phyloP scores from a whole-genome alignment of 2,797 vertebrate species.

The Sebastes matsubarae region DNA sequence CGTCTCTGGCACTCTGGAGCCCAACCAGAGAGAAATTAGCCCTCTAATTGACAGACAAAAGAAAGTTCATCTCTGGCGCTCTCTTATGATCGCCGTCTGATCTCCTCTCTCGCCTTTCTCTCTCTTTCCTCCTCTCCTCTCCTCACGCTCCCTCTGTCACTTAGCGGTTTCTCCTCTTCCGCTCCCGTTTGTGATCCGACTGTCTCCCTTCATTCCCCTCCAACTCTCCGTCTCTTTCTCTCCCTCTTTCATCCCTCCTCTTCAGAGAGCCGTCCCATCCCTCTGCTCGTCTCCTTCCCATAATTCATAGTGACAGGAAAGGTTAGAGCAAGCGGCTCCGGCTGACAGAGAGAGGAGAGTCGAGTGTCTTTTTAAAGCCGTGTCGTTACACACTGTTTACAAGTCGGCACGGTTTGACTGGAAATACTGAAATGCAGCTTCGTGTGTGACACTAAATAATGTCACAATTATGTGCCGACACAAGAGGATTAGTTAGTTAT shows the following conservation, averaged over 20 bases:
- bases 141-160: constrained; percentile 15
- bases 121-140: background rate
- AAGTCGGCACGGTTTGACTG: constrained; percentile 3
- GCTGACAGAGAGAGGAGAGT: constrained; percentile 35
- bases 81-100: constrained; percentile 33
- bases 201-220: constrained; percentile 40
- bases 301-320: constrained; percentile 74
- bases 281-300: constrained; percentile 42
- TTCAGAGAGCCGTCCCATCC: constrained; percentile 42
- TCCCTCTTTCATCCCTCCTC: constrained; percentile 48
- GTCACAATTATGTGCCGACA: background rate
- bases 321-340: constrained; percentile 51
- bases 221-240: constrained; percentile 3
- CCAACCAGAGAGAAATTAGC: constrained; percentile 51
- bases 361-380: constrained; percentile 31
- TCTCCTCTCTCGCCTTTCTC: constrained; percentile 4
- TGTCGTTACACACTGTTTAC: constrained; percentile 45
- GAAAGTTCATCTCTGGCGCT: constrained; percentile 38
- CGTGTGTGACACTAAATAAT: background rate
- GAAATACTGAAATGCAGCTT: background rate
- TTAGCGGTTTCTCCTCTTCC: background rate
- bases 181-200: constrained; percentile 23
- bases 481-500: background rate
- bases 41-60: constrained; percentile 53
- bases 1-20: constrained; percentile 22